Evolutionary conservation across 2,888 invertebrate species (phyloP), one percentile per base, ranked within the genome.

Genomic region (Andrena marginata): DNA sequence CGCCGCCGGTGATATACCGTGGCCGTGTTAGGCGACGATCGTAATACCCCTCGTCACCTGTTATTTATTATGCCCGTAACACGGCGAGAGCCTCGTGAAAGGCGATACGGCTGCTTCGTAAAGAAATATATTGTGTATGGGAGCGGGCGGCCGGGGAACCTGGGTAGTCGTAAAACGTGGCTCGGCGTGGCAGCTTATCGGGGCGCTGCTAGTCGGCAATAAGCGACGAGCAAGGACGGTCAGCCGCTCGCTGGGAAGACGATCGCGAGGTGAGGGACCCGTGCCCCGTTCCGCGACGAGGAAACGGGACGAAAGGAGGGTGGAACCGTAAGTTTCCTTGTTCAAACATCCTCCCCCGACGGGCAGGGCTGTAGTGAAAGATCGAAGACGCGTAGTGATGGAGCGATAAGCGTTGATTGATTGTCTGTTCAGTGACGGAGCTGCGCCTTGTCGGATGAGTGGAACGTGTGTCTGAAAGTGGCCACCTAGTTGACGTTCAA

Each of bases 41-140:
- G 54, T 75, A 80, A 74, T 68, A 62, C 74, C 23, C 23, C 80
- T 74, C 70, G 70, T 80, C 80, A 65, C 75, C 31, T 60, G 70
- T 80, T 82, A 80, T 80, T 81, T 82, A 82, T 80, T 33, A 8
- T 51, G 42, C 26, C 75, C 49, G 49, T 74, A 75, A 75, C 70
- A 16, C 23, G 26, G 54, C 2, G 35, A 31, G 31, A 26, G 4
- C 51, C 23, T 23, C 42, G 71, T 48, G 77, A 77, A 59, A 8
- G 42, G 54, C 54, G 62, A 80, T 65, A 71, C 71, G 62, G 20
- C 23, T 56, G 48, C 42, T 60, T 33, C 59, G 13, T 29, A 51
- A 63, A n/a, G 20, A 54, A 23, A 60, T 51, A 60, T 23, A n/a
- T 56, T 20, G 13, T 16, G 8, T 13, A 16, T 13, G 26, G 23